Conservation (phyloP, 1,140 invertebrate genomes). For the Aphidius gifuensis region DNA sequence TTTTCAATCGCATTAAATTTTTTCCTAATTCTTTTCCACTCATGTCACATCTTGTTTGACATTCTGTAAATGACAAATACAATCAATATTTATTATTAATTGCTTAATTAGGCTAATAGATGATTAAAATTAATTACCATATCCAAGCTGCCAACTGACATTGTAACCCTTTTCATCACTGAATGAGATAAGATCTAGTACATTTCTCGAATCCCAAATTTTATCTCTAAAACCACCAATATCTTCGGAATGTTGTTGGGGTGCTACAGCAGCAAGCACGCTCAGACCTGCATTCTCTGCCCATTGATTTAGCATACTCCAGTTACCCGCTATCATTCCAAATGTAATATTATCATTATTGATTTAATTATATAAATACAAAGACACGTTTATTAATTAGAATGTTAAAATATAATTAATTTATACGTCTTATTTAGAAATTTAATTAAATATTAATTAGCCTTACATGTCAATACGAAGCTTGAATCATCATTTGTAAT, state of each 20-base stretch:
- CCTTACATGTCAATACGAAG: conserved; percentile 38
- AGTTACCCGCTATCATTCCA: conserved; percentile 38
- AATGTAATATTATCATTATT: conserved; percentile 8
- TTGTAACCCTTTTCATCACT: conserved; percentile 59
- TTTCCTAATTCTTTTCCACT: conserved; percentile 43
- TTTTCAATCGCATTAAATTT: conserved; percentile 58
- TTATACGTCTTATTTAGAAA: not conserved
- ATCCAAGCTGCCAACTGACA: conserved; percentile 65
- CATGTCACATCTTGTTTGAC: conserved; percentile 41
- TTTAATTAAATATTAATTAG: not conserved
- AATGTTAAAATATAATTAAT: not conserved
- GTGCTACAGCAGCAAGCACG: conserved; percentile 38
- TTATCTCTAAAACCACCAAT: not conserved
- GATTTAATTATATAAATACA: conserved; percentile 1
- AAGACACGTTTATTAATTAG: not conserved
- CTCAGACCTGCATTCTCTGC: conserved; percentile 39
- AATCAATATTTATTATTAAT: not conserved
- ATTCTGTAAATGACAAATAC: conserved; percentile 33
- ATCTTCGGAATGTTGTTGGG: conserved; percentile 24
- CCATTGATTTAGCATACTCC: conserved; percentile 40
- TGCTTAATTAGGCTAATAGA: not conserved
- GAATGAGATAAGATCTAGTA: conserved; percentile 57
- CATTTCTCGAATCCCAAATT: conserved; percentile 57
- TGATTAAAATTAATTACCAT: conserved; percentile 52
- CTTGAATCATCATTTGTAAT: conserved; percentile 35